These are phyloP conservation scores for Cenopis cana DNA, from an alignment of 2,888 invertebrate genomes.

Conservation along the genomic window DNA sequence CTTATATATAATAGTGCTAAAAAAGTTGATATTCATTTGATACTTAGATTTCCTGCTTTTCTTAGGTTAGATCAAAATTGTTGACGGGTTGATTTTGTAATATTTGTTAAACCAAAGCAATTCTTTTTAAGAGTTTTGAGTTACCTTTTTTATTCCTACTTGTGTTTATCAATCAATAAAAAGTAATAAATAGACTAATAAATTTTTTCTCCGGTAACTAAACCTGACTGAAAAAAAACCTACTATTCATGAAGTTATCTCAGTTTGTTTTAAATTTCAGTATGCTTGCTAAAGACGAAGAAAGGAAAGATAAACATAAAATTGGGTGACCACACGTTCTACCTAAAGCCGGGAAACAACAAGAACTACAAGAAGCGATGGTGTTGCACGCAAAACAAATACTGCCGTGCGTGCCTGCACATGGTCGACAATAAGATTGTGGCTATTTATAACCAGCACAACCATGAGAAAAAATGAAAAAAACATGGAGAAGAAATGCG, in stretches of 20 bases:
- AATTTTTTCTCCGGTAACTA: background rate
- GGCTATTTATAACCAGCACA: slow-evolving; percentile 68
- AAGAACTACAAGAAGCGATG: slow-evolving; percentile 60
- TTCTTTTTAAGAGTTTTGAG: background rate
- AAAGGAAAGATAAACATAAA: slow-evolving; percentile 70
- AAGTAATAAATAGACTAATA: too few relatives aligned
- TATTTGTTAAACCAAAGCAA: background rate
- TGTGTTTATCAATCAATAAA: background rate
- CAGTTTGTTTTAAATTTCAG: slow-evolving; percentile 54
- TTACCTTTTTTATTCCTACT: too few relatives aligned
- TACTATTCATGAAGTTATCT: background rate
- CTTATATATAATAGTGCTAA: background rate
- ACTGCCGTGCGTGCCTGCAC: slow-evolving; percentile 67
- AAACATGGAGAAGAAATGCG: background rate
- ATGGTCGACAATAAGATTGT: slow-evolving; percentile 67
- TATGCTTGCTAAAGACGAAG: slow-evolving; percentile 64
- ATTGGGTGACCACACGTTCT: slow-evolving; percentile 67
- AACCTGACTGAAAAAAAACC: background rate
- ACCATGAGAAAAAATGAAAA: slow-evolving; percentile 64
- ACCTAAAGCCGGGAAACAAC: slow-evolving; percentile 63
- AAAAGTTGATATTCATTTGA: background rate
- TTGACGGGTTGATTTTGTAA: background rate
- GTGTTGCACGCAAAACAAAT: slow-evolving; percentile 70
- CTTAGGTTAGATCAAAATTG: background rate
- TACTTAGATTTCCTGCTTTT: background rate